These are phyloP conservation scores for Anas platyrhynchos DNA, from an alignment of 2,113 vertebrate genomes.

Conservation along the genomic window DNA sequence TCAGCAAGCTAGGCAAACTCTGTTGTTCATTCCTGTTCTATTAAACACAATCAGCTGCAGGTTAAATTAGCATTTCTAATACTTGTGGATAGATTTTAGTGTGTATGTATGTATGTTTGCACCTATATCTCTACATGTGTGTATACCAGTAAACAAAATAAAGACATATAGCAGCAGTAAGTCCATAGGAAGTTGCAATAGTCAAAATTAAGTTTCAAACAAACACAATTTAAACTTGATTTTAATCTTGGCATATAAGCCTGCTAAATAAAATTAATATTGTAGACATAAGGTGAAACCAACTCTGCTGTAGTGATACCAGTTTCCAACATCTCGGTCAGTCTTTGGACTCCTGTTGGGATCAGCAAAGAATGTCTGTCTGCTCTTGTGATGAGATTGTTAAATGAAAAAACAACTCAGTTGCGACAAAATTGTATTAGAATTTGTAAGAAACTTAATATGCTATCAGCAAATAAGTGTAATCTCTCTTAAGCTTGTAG, in stretches of 20 bases:
- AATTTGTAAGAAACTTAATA: not conserved
- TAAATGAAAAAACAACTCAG: not conserved
- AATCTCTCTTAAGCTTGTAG: not conserved
- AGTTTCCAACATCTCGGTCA: not conserved
- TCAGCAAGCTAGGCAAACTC: not conserved
- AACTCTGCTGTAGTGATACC: not conserved
- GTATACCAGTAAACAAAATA: not conserved
- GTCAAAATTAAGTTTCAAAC: not conserved
- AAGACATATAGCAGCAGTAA: not conserved
- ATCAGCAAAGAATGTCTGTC: not conserved
- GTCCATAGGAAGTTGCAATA: not conserved
- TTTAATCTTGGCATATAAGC: not conserved
- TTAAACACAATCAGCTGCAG: not conserved
- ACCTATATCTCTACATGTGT: not conserved
- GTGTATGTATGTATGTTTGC: not conserved
- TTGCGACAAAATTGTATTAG: not conserved
- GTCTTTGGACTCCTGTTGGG: not conserved
- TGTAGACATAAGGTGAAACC: not conserved
- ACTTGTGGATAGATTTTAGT: not conserved
- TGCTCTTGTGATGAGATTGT: not conserved
- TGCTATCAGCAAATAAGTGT: not conserved
- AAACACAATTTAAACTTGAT: not conserved
- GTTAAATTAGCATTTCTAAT: not conserved
- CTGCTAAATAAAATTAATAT: not conserved
- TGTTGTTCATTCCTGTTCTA: not conserved